Conservation (phyloP, 92 coral and sea anemone genomes). For the Paramuricea clavata region DNA sequence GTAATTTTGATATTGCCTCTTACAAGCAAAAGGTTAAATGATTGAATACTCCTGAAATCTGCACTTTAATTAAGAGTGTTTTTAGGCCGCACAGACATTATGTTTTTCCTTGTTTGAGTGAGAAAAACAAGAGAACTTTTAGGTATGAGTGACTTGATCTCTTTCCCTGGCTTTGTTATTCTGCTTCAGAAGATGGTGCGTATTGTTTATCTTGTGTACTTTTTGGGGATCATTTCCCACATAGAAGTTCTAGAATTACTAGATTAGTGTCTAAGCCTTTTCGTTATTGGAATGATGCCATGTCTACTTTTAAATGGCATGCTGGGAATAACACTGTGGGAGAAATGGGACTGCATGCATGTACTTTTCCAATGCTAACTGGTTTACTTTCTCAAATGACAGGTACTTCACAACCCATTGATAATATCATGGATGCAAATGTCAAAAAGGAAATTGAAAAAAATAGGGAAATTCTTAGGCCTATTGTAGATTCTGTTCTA, state of each 20-base stretch:
- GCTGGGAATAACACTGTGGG: not conserved
- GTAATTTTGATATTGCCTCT: conserved; percentile 16
- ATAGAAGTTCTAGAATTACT: not conserved
- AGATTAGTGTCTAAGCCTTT: conserved; percentile 15
- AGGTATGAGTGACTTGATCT: not conserved
- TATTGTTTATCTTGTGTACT: conserved; percentile 17
- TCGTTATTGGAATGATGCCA: conserved; percentile 17
- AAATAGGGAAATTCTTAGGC: not conserved
- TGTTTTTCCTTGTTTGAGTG: not conserved
- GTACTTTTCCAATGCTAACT: not conserved
- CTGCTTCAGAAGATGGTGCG: conserved; percentile 4
- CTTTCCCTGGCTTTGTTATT: conserved; percentile 19
- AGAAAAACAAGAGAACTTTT: not conserved
- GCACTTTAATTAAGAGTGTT: conserved; percentile 3
- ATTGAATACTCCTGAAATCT: not conserved
- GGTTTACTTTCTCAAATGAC: not conserved
- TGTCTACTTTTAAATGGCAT: not conserved
- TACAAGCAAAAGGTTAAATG: not conserved
- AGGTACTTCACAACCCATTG: not conserved
- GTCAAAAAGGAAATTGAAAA: not conserved
- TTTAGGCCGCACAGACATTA: not conserved
- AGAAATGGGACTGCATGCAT: not conserved
- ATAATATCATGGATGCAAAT: not conserved
- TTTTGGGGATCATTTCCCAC: conserved; percentile 1
- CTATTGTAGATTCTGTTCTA: conserved; percentile 6